These are phyloP conservation scores for Eutolmus rufibarbis DNA, from an alignment of 2,888 invertebrate genomes.

Conservation along the genomic window DNA sequence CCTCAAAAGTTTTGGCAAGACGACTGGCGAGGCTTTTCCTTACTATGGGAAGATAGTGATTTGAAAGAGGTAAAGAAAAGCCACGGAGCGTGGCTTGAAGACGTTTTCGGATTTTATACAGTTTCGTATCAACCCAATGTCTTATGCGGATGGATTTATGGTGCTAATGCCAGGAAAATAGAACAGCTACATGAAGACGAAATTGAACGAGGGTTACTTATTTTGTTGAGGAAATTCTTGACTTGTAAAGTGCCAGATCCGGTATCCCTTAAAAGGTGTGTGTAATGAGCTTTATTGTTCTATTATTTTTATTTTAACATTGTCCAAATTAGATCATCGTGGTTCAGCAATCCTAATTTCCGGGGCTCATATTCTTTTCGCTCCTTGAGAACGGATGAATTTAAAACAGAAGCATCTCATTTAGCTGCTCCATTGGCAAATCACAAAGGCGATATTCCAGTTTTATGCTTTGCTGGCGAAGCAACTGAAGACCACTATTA, in stretches of 20 bases:
- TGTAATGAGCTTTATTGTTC: not conserved
- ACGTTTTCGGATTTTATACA: slow-evolving; percentile 73
- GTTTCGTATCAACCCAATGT: slow-evolving; percentile 70
- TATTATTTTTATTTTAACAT: not conserved
- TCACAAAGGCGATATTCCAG: slow-evolving; percentile 58
- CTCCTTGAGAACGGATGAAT: slow-evolving; percentile 66
- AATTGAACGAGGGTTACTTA: slow-evolving; percentile 57
- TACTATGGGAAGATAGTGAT: slow-evolving; percentile 69
- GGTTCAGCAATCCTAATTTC: slow-evolving; percentile 69
- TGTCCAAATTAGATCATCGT: slow-evolving; percentile 66
- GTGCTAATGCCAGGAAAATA: slow-evolving; percentile 68
- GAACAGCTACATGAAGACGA: slow-evolving; percentile 68
- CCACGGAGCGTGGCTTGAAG: slow-evolving; percentile 68
- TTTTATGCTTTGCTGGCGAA: slow-evolving; percentile 74
- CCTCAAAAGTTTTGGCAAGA: slow-evolving; percentile 68
- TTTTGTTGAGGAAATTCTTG: slow-evolving; percentile 58
- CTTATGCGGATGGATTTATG: slow-evolving; percentile 76
- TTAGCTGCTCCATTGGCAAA: slow-evolving; percentile 66
- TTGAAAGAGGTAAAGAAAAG: slow-evolving; percentile 56
- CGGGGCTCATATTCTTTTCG: slow-evolving; percentile 73
- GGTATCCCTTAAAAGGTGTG: slow-evolving; percentile 49
- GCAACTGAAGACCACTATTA: slow-evolving; percentile 71
- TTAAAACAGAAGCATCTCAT: slow-evolving; percentile 65
- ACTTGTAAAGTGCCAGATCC: slow-evolving; percentile 58
- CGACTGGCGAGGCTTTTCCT: slow-evolving; percentile 65